Base-by-base conservation (phyloP, 2,888 invertebrate species). In the Lycaena phlaeas region DNA sequence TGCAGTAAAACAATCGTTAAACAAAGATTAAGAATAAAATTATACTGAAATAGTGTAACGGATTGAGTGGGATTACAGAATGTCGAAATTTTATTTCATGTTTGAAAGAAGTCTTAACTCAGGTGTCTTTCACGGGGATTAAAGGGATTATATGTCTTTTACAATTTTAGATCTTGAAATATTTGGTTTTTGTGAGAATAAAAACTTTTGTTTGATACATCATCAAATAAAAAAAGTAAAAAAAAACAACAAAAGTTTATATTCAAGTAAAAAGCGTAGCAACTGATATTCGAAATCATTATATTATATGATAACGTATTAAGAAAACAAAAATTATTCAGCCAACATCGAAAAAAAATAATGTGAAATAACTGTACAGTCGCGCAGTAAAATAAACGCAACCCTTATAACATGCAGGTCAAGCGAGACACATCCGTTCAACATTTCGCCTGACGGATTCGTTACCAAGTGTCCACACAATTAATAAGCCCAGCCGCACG, bases 391-490 rank as follows among this genome's bases (percentile, higher is more conserved):
- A 36, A 34, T 40, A 50, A 37, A 14, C 22, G 41, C 30, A 43
- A 43, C 48, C 39, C 43, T 34, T 38, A 36, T 29, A 51, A 45
- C 47, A 57, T 53, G 46, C 49, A 43, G 54, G 49, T 49, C 53
- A 50, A 36, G 44, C 40, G 38, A 36, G 42, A 46, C 44, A 41
- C 44, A 46, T 49, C 49, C 51, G 45, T 45, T 49, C 45, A 44
- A 44, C 49, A 52, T 50, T 50, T 50, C 42, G 55, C 50, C 57
- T 74, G 78, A 79, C 73, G 70, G 68, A 76, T 77, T 69, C 62
- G 60, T 58, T 51, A 65, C 61, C 78, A 76, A 75, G 68, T 78
- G 77, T 72, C 69, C 60, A 53, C 54, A 67, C 77, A 70, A 79
- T 81, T 82, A 81, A 82, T 82, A 77, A 72, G 63, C 67, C 46